Evolutionary conservation across 2,888 invertebrate species (phyloP), one percentile per base, ranked within the genome.

Genomic region (Melanchra persicariae): DNA sequence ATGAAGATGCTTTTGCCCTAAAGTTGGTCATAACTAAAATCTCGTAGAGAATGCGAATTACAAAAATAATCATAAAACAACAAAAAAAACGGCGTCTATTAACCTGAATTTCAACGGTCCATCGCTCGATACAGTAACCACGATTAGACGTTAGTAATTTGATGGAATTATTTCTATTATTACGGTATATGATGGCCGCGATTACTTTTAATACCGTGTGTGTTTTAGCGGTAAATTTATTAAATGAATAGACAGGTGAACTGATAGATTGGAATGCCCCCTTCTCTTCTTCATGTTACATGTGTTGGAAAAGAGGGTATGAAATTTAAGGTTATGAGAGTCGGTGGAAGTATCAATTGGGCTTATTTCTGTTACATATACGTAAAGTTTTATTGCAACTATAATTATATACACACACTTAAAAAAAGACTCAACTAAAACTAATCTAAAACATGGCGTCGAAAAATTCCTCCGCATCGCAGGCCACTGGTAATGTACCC

Each of bases 161-260:
- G 52, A 62, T 34, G 54, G 40, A 54, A 75, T 75, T 62, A 70
- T 77, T 61, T 72, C 68, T 63, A 78, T 65, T 78, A 80, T 74
- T 80, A 62, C 80, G 82, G 80, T 78, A 70, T 60, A 24, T 81
- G 45, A 77, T 66, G 55, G 64, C 17, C 15, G 51, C 22, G 45
- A 47, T 82, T 73, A 77, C 22, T 65, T 77, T 77, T 64, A 72
- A 73, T 78, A 67, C 12, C 17, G 60, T 65, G 63, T 75, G 62
- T 75, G 74, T 79, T 79, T 81, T 68, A 81, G 61, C 82, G 67
- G 78, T 81, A 72, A 65, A 76, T 49, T 2, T 70, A 76, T 43
- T 63, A 52, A 77, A 58, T 70, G 24, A 37, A 61, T 54, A 9
- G 72, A 63, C 74, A 59, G 72, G 30, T 75, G 22, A 1, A 58